Conservation (phyloP, 2,888 invertebrate genomes). For the Hanleya hanleyi region DNA sequence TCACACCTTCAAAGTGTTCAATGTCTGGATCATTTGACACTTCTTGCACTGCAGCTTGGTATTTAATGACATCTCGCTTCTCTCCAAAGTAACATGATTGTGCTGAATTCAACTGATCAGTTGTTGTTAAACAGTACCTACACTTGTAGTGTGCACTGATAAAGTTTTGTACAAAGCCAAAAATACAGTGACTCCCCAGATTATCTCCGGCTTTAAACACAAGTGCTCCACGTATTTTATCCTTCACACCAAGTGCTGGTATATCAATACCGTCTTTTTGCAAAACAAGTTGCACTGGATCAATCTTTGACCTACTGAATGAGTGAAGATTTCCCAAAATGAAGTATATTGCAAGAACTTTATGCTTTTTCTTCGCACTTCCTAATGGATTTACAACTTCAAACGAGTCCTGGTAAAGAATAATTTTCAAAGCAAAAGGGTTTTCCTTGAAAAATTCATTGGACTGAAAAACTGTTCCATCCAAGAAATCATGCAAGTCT, state of each 20-base stretch:
- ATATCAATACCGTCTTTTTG: not conserved
- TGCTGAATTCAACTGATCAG: not conserved
- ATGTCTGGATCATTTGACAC: not conserved
- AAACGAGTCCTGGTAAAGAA: constrained; percentile 7
- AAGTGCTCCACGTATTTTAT: not conserved
- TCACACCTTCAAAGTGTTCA: not conserved
- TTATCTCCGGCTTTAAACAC: constrained; percentile 1
- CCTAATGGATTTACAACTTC: constrained; percentile 10
- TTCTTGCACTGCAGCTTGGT: not conserved
- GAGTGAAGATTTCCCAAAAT: constrained; percentile 2
- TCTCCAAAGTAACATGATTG: not conserved
- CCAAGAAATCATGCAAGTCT: not conserved
- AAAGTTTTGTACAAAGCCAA: constrained; percentile 10
- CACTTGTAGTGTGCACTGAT: constrained; percentile 6
- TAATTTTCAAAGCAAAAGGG: not conserved
- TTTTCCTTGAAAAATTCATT: not conserved
- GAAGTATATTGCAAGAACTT: not conserved
- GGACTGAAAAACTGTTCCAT: constrained; percentile 2
- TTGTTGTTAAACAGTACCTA: constrained; percentile 12
- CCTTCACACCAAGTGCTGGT: not conserved
- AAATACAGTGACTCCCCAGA: constrained; percentile 10
- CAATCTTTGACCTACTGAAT: not conserved
- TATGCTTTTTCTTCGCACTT: not conserved
- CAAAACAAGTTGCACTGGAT: not conserved
- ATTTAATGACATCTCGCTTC: not conserved